Conservation (phyloP, 2,888 invertebrate genomes). For the Linnaemya vulpina region DNA sequence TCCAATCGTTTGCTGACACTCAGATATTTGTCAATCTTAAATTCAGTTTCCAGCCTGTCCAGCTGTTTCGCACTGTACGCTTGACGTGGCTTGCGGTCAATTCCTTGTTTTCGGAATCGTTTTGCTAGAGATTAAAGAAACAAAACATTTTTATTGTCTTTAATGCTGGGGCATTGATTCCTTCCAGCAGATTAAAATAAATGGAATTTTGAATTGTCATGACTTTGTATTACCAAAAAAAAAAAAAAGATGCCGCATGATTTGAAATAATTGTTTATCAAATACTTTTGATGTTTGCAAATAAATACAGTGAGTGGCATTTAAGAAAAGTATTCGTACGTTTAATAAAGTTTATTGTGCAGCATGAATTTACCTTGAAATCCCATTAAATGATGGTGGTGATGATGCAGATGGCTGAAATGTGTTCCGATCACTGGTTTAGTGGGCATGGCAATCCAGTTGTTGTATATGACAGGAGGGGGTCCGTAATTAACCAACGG, state of each 20-base stretch:
- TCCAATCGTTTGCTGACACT: slow-evolving; percentile 99
- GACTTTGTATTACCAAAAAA: no score
- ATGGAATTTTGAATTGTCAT: no score
- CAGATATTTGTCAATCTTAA: slow-evolving; percentile 97
- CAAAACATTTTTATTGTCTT: no score
- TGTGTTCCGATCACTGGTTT: slow-evolving; percentile 23
- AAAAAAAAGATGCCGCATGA: no score
- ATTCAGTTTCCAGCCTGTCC: slow-evolving; percentile 98
- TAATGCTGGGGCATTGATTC: no score
- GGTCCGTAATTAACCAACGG: slow-evolving; percentile 32
- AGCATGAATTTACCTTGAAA: no score
- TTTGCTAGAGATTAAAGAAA: slow-evolving; percentile 84
- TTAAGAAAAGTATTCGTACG: no score
- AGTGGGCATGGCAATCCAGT: slow-evolving; percentile 37
- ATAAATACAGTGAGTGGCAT: no score
- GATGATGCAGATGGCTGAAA: slow-evolving; percentile 47
- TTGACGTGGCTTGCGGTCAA: slow-evolving; percentile 92
- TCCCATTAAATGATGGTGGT: slow-evolving; percentile 58
- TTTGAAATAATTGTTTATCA: no score
- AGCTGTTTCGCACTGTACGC: slow-evolving; percentile 99
- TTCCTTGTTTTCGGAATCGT: slow-evolving; percentile 92
- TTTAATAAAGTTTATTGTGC: no score
- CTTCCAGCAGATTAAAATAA: no score
- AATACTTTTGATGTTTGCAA: no score
- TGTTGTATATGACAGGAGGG: slow-evolving; percentile 34